Evolutionary conservation across 1,140 invertebrate genomes (phyloP), one percentile per base, ranked within the genome.

Genomic region (Cataglyphis hispanica): DNA sequence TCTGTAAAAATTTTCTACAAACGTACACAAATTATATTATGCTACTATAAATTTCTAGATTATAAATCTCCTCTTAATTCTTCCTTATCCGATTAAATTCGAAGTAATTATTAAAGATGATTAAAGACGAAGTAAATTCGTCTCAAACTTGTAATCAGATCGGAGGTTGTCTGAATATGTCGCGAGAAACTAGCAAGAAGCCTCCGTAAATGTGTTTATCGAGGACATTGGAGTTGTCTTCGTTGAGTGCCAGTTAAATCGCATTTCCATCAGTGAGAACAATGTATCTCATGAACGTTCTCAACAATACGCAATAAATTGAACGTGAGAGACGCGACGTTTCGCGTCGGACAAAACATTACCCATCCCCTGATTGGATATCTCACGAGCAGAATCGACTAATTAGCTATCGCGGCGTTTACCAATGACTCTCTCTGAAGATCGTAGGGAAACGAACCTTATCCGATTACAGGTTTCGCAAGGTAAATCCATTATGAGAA

Each of bases 291-390:
- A 56, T 46, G 80, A 50, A 72, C 37, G 74, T 69, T 25, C 70
- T 27, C 40, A 56, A 86, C 87, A 76, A 88, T 89, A 69, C 87
- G 64, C 64, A 77, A 89, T 83, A 85, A 89, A 89, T 89, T 88
- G 56, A 86, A 64, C 86, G 25, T 58, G 87, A 31, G 81, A 64
- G 61, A 37, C 53, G 67, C 53, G 70, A 61, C 67, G 83, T 63
- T 74, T 84, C 40, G 40, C 64, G 67, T 13, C 27, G 50, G 72
- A 89, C 88, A 87, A 86, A 89, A 87, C 88, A 75, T 63, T 70
- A 63, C 75, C 85, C 78, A 64, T 84, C 81, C 78, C 60, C 37
- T 84, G 70, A 84, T 87, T 87, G 60, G 63, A 80, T 75, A 72
- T 84, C 60, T 74, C 61, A 78, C 31, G 53, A 80, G 67, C 67